Conservation (phyloP, 2,888 invertebrate genomes). For the Syrista parreyssii region DNA sequence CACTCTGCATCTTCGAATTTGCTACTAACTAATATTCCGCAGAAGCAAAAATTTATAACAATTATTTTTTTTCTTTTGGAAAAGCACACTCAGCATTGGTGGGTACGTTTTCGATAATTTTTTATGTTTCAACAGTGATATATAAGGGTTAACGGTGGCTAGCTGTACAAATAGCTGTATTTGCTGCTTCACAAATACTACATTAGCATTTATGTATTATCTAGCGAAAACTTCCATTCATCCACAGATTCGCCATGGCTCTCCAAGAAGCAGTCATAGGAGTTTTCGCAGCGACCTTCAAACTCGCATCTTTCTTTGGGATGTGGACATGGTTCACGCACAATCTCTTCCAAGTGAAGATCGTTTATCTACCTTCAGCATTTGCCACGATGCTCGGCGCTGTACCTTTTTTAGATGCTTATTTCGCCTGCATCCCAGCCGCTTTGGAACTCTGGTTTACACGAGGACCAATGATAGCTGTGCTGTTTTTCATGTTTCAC, state of each 20-base stretch:
- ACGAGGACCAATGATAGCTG: constrained; percentile 85
- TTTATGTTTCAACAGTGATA: no score
- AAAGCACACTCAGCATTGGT: constrained; percentile 13
- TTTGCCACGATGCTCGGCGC: constrained; percentile 94
- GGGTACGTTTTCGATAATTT: constrained; percentile 9
- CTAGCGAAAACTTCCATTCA: neutral
- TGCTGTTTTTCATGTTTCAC: constrained; percentile 84
- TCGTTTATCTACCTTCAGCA: constrained; percentile 95
- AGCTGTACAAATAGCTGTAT: no score
- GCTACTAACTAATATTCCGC: neutral
- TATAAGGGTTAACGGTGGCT: no score
- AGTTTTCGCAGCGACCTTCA: constrained; percentile 95
- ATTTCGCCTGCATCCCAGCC: constrained; percentile 95
- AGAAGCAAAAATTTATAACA: constrained; percentile 5
- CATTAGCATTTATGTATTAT: neutral
- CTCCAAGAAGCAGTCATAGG: constrained; percentile 91
- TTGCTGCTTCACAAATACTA: neutral
- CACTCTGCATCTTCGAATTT: neutral
- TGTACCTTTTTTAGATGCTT: constrained; percentile 95
- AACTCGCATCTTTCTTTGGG: constrained; percentile 97
- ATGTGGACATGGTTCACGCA: constrained; percentile 99
- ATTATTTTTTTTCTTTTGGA: constrained; percentile 7
- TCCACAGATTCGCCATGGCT: constrained; percentile 80
- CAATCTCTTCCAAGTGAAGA: constrained; percentile 92
- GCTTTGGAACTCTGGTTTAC: constrained; percentile 95